phyloP scores from a whole-genome alignment of 2,888 invertebrate genomes.

The Alcis repandata region DNA sequence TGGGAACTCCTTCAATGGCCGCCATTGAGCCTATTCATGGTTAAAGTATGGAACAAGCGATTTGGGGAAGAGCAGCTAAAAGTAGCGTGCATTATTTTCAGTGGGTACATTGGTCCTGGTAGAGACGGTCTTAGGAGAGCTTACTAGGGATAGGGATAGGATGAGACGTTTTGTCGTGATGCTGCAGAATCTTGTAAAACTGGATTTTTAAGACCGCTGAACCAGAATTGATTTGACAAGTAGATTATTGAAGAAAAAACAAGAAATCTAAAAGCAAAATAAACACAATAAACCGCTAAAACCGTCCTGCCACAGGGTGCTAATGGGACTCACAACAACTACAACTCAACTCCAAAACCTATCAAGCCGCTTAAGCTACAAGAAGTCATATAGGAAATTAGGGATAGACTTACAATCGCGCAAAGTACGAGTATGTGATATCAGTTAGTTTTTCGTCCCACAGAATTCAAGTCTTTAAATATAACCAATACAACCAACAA shows the following conservation, averaged over 20 bases:
- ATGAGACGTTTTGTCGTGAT: neutral
- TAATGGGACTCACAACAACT: too few relatives aligned
- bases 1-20: conserved; percentile 3
- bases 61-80: neutral
- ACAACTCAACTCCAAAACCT: too few relatives aligned
- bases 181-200: neutral
- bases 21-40: conserved; percentile 5
- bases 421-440: too few relatives aligned
- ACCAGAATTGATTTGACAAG: too few relatives aligned
- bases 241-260: too few relatives aligned
- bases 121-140: neutral
- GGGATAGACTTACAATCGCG: too few relatives aligned
- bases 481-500: neutral
- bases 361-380: too few relatives aligned
- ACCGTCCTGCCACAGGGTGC: too few relatives aligned
- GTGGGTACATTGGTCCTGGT: neutral
- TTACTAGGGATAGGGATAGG: neutral
- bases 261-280: too few relatives aligned
- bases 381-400: too few relatives aligned
- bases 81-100: neutral
- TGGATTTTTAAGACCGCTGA: neutral
- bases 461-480: neutral
- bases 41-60: neutral
- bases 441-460: too few relatives aligned
- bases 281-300: too few relatives aligned